These are phyloP conservation scores for Tragelaphus eurycerus DNA, from an alignment of 2,797 vertebrate species.

Conservation along the genomic window DNA sequence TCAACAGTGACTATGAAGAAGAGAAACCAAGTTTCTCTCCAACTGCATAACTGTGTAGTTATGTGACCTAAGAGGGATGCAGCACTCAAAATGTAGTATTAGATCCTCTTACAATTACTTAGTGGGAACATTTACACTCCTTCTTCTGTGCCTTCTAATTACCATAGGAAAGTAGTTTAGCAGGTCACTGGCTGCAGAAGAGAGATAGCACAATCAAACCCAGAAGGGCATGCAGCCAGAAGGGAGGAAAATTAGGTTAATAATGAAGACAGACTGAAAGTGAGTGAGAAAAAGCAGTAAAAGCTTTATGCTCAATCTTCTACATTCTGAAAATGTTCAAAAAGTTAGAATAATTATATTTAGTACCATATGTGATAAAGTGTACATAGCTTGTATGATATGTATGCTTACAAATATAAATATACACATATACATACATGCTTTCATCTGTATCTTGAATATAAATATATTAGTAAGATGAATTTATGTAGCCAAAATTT, in stretches of 20 bases:
- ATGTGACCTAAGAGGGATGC: not conserved
- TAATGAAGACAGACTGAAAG: not conserved
- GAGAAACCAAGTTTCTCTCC: not conserved
- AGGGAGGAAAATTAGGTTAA: not conserved
- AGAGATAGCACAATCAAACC: not conserved
- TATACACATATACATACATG: not conserved
- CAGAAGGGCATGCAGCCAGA: not conserved
- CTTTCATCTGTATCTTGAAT: not conserved
- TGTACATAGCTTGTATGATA: conserved; percentile 19
- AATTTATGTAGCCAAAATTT: conserved; percentile 45
- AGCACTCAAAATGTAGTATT: not conserved
- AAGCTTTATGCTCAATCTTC: not conserved
- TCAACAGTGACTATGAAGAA: not conserved
- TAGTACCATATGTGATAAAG: not conserved
- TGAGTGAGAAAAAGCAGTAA: not conserved
- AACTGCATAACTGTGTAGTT: not conserved
- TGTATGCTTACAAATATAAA: not conserved
- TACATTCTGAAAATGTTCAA: not conserved
- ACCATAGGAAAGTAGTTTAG: not conserved
- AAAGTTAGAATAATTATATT: conserved; percentile 44
- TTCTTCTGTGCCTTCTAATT: not conserved
- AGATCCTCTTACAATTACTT: not conserved
- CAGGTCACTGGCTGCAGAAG: conserved; percentile 26
- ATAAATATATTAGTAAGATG: conserved; percentile 32
- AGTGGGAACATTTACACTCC: not conserved